Conservation (phyloP, 1,140 invertebrate species). For the Camponotus pennsylvanicus region DNA sequence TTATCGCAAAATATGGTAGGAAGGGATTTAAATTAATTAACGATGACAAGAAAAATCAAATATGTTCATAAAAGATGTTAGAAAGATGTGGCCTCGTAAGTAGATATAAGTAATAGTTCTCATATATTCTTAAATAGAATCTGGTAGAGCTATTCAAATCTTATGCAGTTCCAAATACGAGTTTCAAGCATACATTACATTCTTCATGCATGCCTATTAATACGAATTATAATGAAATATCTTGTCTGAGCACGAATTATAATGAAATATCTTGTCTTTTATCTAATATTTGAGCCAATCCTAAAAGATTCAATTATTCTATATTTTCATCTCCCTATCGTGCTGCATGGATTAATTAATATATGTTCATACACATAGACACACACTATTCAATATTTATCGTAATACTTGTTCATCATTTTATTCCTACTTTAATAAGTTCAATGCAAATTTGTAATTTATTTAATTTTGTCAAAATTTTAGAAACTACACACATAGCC, state of each 20-base stretch:
- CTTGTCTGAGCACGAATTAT: slow-evolving; percentile 46
- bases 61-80: background rate
- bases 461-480: background rate
- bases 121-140: slow-evolving; percentile 61
- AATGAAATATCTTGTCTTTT: slow-evolving; percentile 47
- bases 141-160: slow-evolving; percentile 43
- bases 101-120: slow-evolving; percentile 27
- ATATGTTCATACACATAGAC: slow-evolving; percentile 7
- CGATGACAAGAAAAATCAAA: background rate
- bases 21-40: slow-evolving; percentile 44
- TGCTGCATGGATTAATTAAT: background rate
- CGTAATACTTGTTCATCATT: background rate
- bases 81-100: background rate
- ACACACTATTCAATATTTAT: background rate
- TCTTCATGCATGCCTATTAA: slow-evolving; percentile 39
- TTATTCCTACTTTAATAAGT: background rate
- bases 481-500: background rate
- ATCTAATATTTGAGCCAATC: slow-evolving; percentile 50
- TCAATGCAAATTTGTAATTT: background rate
- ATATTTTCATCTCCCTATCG: slow-evolving; percentile 11
- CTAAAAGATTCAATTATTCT: slow-evolving; percentile 24
- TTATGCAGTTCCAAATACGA: slow-evolving; percentile 53
- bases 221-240: slow-evolving; percentile 53
- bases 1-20: background rate
- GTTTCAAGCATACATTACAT: slow-evolving; percentile 41